A percentile compares a stretch with the other conserved stretches of the same genome.
Evolutionary conservation across 2,113 vertebrate species (phyloP).

Genomic region (Phyllopteryx taeniolatus): DNA sequence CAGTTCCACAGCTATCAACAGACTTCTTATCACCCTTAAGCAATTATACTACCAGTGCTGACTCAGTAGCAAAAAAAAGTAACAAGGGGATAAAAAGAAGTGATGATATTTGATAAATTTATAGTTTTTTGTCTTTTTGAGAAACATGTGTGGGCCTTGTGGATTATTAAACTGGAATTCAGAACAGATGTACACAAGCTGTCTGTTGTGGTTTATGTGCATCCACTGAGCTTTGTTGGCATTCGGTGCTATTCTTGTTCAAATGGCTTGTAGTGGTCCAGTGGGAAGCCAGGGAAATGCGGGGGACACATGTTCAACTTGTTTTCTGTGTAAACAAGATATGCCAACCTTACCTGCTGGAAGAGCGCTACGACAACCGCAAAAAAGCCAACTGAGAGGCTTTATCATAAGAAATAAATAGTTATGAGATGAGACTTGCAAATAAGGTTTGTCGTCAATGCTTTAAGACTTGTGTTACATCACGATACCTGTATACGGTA

Average conservation of each 20-base stretch:
- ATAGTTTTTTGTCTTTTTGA: not conserved
- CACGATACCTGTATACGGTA: not conserved
- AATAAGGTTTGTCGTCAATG: conserved; percentile 16
- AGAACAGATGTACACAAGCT: conserved; percentile 39
- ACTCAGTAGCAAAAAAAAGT: conserved; percentile 44
- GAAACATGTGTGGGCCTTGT: not conserved
- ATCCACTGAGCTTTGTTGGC: conserved; percentile 36
- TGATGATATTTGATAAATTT: conserved; percentile 6
- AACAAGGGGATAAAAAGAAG: conserved; percentile 45
- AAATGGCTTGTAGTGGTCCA: conserved; percentile 30
- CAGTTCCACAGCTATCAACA: not conserved
- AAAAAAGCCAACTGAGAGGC: conserved; percentile 14
- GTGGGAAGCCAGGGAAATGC: conserved; percentile 43
- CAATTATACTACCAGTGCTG: not conserved
- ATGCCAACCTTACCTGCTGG: conserved; percentile 41
- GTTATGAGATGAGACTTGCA: conserved; percentile 14
- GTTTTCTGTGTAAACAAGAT: conserved; percentile 48
- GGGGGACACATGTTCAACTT: conserved; percentile 51
- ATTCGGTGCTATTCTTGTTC: conserved; percentile 28
- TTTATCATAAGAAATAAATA: conserved; percentile 28
- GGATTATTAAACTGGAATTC: conserved; percentile 42
- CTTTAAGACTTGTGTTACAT: not conserved
- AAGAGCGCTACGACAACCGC: conserved; percentile 8
- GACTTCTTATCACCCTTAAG: not conserved
- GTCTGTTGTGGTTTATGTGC: conserved; percentile 37